These are phyloP conservation scores for Cydia fagiglandana DNA, from an alignment of 1,140 invertebrate genomes.

Conservation along the genomic window DNA sequence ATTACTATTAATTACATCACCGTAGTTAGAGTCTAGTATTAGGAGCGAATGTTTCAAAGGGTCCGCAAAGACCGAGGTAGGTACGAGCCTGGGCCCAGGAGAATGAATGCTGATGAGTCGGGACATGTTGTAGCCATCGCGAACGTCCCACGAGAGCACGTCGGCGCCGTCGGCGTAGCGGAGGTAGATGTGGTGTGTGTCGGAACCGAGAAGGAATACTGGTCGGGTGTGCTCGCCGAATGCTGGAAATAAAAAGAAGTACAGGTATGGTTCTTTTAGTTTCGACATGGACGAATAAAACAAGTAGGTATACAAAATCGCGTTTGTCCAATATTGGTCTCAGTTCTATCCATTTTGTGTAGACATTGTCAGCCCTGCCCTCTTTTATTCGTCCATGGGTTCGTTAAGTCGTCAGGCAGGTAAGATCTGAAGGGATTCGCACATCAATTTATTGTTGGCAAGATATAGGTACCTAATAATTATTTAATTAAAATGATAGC, in stretches of 20 bases:
- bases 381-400: too few relatives aligned
- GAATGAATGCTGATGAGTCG: slow-evolving; percentile 50
- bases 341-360: too few relatives aligned
- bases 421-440: too few relatives aligned
- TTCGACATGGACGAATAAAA: too few relatives aligned
- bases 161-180: slow-evolving; percentile 52
- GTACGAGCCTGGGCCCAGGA: slow-evolving; percentile 46
- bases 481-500: neutral
- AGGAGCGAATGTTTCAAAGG: slow-evolving; percentile 44
- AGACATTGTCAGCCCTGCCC: too few relatives aligned
- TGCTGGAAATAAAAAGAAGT: slow-evolving; percentile 42
- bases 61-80: slow-evolving; percentile 49
- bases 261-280: neutral
- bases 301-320: too few relatives aligned
- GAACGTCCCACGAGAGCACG: slow-evolving; percentile 53
- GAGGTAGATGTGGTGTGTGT: slow-evolving; percentile 49
- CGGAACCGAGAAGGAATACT: slow-evolving; percentile 49
- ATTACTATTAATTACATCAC: slow-evolving; percentile 45
- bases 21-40: slow-evolving; percentile 56
- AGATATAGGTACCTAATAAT: neutral
- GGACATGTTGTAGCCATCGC: slow-evolving; percentile 44
- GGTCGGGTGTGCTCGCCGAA: slow-evolving; percentile 50
- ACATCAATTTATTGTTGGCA: too few relatives aligned
- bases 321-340: too few relatives aligned
- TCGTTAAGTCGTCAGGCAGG: too few relatives aligned